phyloP scores from a whole-genome alignment of 1,140 invertebrate genomes.

The Helicorthomorpha holstii region DNA sequence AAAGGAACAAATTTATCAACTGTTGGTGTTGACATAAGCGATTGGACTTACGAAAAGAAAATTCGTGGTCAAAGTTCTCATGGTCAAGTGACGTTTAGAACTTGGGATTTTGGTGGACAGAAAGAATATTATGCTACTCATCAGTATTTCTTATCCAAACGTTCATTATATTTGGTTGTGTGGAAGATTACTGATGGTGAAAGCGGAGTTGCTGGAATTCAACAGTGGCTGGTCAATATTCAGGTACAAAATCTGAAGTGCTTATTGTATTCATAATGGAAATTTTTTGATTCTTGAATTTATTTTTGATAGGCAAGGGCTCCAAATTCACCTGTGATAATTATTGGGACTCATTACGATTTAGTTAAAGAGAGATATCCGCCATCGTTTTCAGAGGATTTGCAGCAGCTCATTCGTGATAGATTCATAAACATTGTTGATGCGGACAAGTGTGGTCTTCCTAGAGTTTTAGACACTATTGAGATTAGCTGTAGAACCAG shows the following conservation, averaged over 20 bases:
- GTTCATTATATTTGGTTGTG: conserved; percentile 86
- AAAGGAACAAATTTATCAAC: conserved; percentile 74
- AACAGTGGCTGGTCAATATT: conserved; percentile 91
- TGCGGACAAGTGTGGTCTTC: conserved; percentile 87
- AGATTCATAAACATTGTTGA: conserved; percentile 84
- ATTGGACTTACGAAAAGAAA: conserved; percentile 83
- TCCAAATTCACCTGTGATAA: conserved; percentile 83
- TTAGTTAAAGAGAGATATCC: conserved; percentile 56
- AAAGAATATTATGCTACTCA: conserved; percentile 93
- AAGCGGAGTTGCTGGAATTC: conserved; percentile 69
- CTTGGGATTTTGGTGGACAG: conserved; percentile 99
- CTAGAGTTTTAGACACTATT: conserved; percentile 79
- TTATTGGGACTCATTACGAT: conserved; percentile 90
- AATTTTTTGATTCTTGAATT: conserved; percentile 15
- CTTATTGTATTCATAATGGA: background rate
- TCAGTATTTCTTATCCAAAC: conserved; percentile 92
- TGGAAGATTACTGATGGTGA: conserved; percentile 91
- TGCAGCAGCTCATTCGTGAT: conserved; percentile 76
- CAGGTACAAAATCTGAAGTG: conserved; percentile 42
- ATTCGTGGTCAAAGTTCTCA: conserved; percentile 44
- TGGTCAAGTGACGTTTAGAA: conserved; percentile 86
- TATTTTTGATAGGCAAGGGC: conserved; percentile 49
- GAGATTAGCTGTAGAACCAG: conserved; percentile 75
- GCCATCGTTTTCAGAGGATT: conserved; percentile 50
- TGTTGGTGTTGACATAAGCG: conserved; percentile 90